Base-by-base conservation (phyloP, 2,888 invertebrate species). In the Cloeon dipterum region DNA sequence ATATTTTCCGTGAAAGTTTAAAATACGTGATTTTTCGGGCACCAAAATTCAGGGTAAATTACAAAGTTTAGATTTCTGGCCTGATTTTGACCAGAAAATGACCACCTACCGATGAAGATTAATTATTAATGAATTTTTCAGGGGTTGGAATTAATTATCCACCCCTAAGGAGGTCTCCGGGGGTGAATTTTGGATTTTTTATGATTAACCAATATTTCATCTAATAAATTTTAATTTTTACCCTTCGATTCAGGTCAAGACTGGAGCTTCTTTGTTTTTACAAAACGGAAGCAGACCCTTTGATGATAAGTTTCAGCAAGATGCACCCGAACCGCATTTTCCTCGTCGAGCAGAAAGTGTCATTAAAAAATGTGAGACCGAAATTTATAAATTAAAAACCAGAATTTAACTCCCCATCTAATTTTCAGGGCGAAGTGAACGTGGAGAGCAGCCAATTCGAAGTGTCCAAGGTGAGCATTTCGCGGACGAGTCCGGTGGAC, bases 231-330 rank as follows among this genome's bases (percentile, higher is more conserved):
- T 37, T 18, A 14, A 20, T 37, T 35, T 34, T n/a, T 41, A 33
- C 42, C 44, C 42, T 47, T 47, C 49, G 45, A 49, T 48, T 42
- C 58, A 76, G 77, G 13, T 62, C 64, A 42, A 74, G 76, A 49
- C 62, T 83, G 41, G 75, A 75, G 46, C 62, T 86, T 26, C 53
- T 77, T 39, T 76, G 81, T 35, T 83, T 76, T 50, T 76, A 78
- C 48, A 75, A 81, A 57, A 74, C 88, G 23, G 86, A 89, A 53
- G 78, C 77, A 54, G 88, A 88, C 58, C 85, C 86, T 1, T 55
- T 88, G n/a, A 69, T 70, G 50, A 77, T 83, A 20, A 69, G 73
- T 45, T 72, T 88, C 48, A 74, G 86, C 47, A 65, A 69, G 42
- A 63, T 69, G 37, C 66, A 71, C 44, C 69, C 74, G 39, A 72